A percentile compares a stretch with the other conserved stretches of the same genome.
phyloP scores from a whole-genome alignment of 1,140 invertebrate genomes.

The Eurosta solidaginis region DNA sequence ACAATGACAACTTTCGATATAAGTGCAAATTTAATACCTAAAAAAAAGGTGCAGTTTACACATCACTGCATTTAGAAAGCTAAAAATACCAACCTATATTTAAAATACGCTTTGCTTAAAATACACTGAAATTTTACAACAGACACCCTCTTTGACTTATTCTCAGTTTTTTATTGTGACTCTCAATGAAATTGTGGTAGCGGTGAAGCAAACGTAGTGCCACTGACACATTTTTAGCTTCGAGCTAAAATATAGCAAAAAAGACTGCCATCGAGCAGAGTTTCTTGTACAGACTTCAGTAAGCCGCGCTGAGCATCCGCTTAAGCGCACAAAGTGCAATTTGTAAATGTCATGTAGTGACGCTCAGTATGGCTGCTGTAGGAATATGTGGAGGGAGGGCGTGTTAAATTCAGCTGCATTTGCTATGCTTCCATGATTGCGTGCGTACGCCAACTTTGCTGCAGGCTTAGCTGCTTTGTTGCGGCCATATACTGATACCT shows the following conservation, averaged over 20 bases:
- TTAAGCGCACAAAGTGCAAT: conserved; percentile 20
- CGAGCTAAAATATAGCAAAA: not conserved
- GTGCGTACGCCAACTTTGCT: not conserved
- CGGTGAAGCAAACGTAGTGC: too few relatives aligned
- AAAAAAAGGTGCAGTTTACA: too few relatives aligned
- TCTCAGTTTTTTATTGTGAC: too few relatives aligned
- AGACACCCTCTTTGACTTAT: too few relatives aligned
- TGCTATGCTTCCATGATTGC: not conserved
- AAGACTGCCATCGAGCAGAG: not conserved
- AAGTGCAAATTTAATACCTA: too few relatives aligned
- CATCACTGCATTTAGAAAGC: too few relatives aligned
- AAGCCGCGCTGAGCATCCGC: not conserved
- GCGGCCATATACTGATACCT: not conserved
- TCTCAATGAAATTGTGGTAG: too few relatives aligned
- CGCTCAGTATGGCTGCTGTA: not conserved
- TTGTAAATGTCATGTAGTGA: conserved; percentile 21
- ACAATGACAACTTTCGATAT: too few relatives aligned
- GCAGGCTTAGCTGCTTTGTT: not conserved
- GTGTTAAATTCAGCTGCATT: not conserved
- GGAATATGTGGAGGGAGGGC: not conserved
- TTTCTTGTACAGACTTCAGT: not conserved
- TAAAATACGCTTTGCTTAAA: too few relatives aligned
- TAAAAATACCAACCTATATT: too few relatives aligned
- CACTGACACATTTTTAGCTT: too few relatives aligned
- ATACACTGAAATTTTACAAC: too few relatives aligned